A percentile compares a stretch with the other conserved stretches of the same genome.
Evolutionary conservation across 2,797 vertebrate genomes (phyloP).

Genomic region (Phoxinus dragarum): DNA sequence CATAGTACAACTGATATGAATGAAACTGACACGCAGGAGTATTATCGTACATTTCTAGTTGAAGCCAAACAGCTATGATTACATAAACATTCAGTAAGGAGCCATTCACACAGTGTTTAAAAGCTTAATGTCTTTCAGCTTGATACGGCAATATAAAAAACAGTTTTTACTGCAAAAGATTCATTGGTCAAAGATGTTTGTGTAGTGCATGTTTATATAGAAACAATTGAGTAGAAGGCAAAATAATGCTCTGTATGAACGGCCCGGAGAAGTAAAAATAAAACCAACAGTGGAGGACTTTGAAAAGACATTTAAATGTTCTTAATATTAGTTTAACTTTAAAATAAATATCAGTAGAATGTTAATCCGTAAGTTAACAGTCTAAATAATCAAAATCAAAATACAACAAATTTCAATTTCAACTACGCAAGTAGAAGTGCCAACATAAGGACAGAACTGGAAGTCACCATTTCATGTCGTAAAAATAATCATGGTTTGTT

Average conservation of each 20-base stretch:
- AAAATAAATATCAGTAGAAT: constrained; percentile 15
- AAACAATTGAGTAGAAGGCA: neutral
- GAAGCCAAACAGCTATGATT: constrained; percentile 2
- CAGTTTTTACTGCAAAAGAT: neutral
- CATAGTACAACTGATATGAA: constrained; percentile 21
- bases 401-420: neutral
- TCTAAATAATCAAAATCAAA: neutral
- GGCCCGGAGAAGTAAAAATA: neutral
- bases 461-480: neutral
- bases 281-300: constrained; percentile 19
- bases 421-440: neutral
- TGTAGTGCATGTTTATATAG: neutral
- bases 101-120: constrained; percentile 10
- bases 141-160: neutral
- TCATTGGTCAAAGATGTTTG: neutral
- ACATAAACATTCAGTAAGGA: neutral
- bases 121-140: neutral
- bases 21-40: neutral
- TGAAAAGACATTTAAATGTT: neutral
- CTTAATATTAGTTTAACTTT: neutral
- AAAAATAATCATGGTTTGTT: neutral
- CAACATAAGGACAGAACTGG: neutral
- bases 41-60: neutral
- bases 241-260: neutral
- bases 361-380: neutral